Percentiles rank a stretch among this genome's conserved stretches.
These are phyloP conservation scores for Galagoides demidoff DNA, from an alignment of 2,797 vertebrate genomes.

Conservation along the genomic window DNA sequence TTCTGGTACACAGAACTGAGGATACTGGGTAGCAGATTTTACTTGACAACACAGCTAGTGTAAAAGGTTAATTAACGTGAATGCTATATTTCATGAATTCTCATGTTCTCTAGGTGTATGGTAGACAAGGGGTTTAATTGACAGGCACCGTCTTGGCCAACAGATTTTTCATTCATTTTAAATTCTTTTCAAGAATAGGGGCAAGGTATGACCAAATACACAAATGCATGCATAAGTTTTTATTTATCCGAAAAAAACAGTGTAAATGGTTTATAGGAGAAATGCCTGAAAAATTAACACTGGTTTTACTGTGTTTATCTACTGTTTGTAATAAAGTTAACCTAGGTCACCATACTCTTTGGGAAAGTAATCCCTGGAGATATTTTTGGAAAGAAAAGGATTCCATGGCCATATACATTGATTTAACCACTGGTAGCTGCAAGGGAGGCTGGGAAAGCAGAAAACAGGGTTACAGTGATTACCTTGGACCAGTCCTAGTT, in stretches of 20 bases:
- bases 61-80: neutral
- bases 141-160: neutral
- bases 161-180: conserved; percentile 7
- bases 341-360: neutral
- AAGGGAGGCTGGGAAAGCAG: neutral
- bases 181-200: neutral
- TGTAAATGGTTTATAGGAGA: neutral
- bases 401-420: neutral
- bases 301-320: neutral
- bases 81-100: neutral
- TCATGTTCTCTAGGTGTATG: neutral
- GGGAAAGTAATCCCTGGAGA: neutral
- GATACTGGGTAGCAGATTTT: neutral
- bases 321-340: neutral
- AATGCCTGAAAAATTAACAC: neutral
- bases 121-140: neutral
- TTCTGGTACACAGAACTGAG: neutral
- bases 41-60: neutral
- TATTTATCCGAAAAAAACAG: conserved; percentile 9
- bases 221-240: neutral
- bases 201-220: neutral
- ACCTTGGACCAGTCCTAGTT: neutral
- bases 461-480: neutral
- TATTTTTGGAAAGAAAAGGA: neutral
- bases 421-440: neutral